Conservation (phyloP, 2,113 vertebrate genomes). For the Psophia crepitans region DNA sequence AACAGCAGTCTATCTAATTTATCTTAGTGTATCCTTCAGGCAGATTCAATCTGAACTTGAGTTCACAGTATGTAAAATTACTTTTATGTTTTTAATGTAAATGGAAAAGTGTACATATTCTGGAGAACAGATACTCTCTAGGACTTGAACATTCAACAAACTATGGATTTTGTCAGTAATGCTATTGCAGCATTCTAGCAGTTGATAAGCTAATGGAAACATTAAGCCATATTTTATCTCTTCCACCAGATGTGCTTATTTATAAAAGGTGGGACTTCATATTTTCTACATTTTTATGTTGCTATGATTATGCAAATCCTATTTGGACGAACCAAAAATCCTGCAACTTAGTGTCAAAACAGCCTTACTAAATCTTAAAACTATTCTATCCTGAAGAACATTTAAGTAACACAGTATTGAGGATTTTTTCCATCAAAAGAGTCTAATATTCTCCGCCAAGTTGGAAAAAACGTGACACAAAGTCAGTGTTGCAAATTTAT, state of each 20-base stretch:
- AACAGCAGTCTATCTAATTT: background rate
- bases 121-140: background rate
- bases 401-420: background rate
- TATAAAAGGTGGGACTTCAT: background rate
- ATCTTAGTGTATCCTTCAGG: background rate
- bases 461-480: background rate
- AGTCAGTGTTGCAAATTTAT: background rate
- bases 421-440: background rate
- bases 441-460: background rate
- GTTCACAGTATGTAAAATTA: background rate
- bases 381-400: background rate
- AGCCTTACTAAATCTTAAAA: background rate
- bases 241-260: background rate
- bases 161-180: background rate
- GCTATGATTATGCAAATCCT: background rate
- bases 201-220: background rate
- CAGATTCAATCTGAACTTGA: background rate
- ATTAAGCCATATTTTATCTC: background rate
- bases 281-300: background rate
- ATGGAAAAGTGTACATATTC: rapidly evolving
- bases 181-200: background rate
- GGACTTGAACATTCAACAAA: background rate
- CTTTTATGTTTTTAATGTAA: background rate
- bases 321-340: background rate
- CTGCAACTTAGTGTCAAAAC: background rate